Percentiles rank a stretch among this genome's conserved stretches.
phyloP scores from a whole-genome alignment of 2,113 vertebrate genomes.

The Bombycilla garrulus region DNA sequence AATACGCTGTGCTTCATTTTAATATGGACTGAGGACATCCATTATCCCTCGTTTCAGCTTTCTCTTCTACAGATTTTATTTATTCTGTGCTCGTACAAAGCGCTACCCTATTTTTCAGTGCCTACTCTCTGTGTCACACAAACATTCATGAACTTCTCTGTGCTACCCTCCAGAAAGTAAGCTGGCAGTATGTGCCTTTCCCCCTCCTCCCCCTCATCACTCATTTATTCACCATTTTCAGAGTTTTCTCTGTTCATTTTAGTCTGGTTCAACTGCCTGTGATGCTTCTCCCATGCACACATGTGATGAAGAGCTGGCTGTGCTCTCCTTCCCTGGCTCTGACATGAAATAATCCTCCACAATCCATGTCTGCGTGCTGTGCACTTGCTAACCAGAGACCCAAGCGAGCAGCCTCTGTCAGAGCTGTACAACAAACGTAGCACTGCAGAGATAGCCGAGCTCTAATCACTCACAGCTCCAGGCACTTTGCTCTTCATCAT shows the following conservation, averaged over 20 bases:
- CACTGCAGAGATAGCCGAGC: not conserved
- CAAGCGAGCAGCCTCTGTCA: not conserved
- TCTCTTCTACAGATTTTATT: not conserved
- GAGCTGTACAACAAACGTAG: not conserved
- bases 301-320: not conserved
- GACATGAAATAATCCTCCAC: not conserved
- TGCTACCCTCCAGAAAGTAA: not conserved
- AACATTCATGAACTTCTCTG: not conserved
- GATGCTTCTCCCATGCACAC: not conserved
- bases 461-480: not conserved
- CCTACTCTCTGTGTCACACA: not conserved
- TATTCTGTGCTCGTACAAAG: not conserved
- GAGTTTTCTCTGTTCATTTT: not conserved
- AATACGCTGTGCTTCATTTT: not conserved
- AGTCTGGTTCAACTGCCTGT: not conserved
- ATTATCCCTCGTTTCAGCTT: not conserved
- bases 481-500: constrained; percentile 9
- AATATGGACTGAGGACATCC: not conserved
- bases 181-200: not conserved
- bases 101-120: not conserved
- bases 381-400: not conserved
- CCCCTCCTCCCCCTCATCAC: not conserved
- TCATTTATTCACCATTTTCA: not conserved
- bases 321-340: not conserved
- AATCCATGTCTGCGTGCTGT: not conserved